A percentile compares a stretch with the other conserved stretches of the same genome.
Conservation (phyloP, 2,113 vertebrate species). For the Mormyrus lacerda region DNA sequence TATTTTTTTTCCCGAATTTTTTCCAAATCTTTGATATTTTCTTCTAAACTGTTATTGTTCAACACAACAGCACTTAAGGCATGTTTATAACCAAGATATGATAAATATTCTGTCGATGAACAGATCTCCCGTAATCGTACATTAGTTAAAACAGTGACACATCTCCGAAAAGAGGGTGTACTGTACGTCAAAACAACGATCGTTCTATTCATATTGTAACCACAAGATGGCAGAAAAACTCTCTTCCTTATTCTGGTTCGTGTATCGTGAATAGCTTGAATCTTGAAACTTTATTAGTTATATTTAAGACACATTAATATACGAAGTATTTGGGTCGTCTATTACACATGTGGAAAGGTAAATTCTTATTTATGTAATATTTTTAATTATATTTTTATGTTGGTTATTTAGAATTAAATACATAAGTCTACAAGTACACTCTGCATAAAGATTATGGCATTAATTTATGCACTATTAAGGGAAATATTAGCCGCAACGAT, state of each 20-base stretch:
- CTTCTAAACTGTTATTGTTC: not conserved
- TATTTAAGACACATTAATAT: not conserved
- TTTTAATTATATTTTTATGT: not conserved
- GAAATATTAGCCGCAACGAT: not conserved
- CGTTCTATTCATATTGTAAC: not conserved
- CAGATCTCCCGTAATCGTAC: not conserved
- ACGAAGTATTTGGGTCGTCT: not conserved
- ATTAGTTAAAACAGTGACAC: not conserved
- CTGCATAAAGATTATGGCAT: not conserved
- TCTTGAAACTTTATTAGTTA: not conserved
- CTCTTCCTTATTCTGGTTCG: not conserved
- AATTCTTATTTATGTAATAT: no score
- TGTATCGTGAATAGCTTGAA: not conserved
- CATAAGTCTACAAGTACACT: not conserved
- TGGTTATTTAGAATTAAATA: not conserved
- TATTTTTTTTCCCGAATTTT: not conserved
- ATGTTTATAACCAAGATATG: not conserved
- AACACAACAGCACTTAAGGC: not conserved
- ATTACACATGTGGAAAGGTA: not conserved
- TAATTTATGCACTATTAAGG: not conserved
- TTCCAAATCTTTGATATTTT: not conserved
- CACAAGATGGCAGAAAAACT: slow-evolving; percentile 19
- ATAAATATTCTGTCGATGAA: not conserved
- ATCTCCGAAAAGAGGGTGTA: not conserved
- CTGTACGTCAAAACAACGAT: not conserved